Evolutionary conservation across 2,888 invertebrate species (phyloP).

Genomic region (Micropterix aruncella): DNA sequence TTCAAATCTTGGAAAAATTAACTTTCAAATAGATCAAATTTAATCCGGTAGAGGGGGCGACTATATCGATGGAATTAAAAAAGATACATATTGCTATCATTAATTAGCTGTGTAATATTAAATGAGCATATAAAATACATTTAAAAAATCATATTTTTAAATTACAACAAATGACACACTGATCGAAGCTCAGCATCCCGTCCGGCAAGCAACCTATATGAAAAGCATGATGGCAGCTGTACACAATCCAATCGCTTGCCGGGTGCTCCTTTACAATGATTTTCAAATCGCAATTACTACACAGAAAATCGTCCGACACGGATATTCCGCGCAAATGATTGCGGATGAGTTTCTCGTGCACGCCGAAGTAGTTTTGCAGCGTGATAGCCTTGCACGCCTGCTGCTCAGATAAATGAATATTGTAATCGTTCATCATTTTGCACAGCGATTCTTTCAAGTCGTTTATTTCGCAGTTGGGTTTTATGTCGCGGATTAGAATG

Average conservation of each 20-base stretch:
- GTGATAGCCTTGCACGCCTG: conserved; percentile 84
- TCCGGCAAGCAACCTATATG: conserved; percentile 71
- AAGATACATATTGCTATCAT: too few species aligned
- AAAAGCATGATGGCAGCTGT: conserved; percentile 82
- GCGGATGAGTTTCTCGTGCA: conserved; percentile 67
- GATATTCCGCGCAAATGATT: conserved; percentile 67
- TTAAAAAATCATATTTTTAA: too few species aligned
- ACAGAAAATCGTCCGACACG: conserved; percentile 60
- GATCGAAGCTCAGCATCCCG: conserved; percentile 17
- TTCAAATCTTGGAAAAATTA: too few species aligned
- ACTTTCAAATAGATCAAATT: too few species aligned
- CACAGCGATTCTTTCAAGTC: conserved; percentile 82
- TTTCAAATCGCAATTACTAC: conserved; percentile 64
- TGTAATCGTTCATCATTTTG: conserved; percentile 92
- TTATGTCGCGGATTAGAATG: conserved; percentile 72
- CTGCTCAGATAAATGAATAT: conserved; percentile 81
- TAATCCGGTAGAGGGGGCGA: too few species aligned
- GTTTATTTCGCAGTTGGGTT: conserved; percentile 72
- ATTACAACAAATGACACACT: too few species aligned
- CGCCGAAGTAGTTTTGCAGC: conserved; percentile 78
- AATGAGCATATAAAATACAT: too few species aligned
- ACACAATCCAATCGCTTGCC: conserved; percentile 61
- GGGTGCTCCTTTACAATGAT: conserved; percentile 61
- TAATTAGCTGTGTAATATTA: too few species aligned
- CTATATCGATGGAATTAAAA: too few species aligned